Base-by-base conservation (phyloP, 2,888 invertebrate genomes). In the Mesorhabditis belari region DNA sequence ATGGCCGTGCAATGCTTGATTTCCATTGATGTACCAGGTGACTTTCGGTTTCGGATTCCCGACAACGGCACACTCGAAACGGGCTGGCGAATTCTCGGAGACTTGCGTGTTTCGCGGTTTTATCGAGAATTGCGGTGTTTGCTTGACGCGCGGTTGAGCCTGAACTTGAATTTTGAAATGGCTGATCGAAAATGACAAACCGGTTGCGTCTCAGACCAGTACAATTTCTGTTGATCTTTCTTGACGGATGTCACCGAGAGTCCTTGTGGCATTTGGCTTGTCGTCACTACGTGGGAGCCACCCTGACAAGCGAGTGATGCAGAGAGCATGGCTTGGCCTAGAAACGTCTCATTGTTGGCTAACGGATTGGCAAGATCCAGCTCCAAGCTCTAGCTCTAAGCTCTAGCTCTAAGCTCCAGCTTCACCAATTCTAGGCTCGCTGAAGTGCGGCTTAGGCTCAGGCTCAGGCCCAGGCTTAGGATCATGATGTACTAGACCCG, bases 31-130 rank as follows among this genome's bases (percentile, higher is more conserved):
- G 76, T 65, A 81, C 81, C 81, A 81, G 17, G 74, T 76, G 24
- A 81, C 75, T 64, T 78, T 77, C 3, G 81, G 76, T 49, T 71
- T 66, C 49, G 98, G 98, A 83, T 91, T 89, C 67, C 98, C 98
- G 57, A 92, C 92, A 26, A 98, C 94, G 72, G 96, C 91, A 80
- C 94, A 94, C 82, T 93, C 91, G 87, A 95, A 99, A 74, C 95
- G 87, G 24, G 96, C 95, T 85, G 91, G 90, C 83, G 94, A 93
- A 55, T 96, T 94, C 84, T 98, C 98, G 82, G 90, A 90, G 0
- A 92, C 92, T 58, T 73, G 73, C 23, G 70, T 57, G 24, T 92
- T 89, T 81, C 95, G 92, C 3, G 95, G 92, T 81, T 89, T 90
- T 83, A 94, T 91, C 53, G 96, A 94, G 82, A 98, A 95, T 35